Evolutionary conservation across 2,888 invertebrate species (phyloP).

Genomic region (Drosophila austrosaltans): DNA sequence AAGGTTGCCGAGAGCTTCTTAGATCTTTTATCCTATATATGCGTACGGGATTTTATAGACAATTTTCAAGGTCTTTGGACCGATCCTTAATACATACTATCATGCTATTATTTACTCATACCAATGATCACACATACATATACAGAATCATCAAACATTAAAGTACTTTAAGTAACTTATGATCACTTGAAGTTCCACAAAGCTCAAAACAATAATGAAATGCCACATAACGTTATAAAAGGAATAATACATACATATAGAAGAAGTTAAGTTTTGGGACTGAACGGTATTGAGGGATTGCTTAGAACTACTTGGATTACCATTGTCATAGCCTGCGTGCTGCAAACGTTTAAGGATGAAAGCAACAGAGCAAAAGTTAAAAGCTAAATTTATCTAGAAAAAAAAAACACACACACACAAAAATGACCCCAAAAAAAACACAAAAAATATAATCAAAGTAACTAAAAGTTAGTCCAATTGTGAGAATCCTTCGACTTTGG

Average conservation of each 20-base stretch:
- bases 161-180: neutral
- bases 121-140: neutral
- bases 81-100: neutral
- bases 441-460: neutral
- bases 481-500: constrained; percentile 64
- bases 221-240: neutral
- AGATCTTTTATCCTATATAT: neutral
- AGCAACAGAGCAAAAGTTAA: constrained; percentile 40
- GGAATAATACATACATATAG: neutral
- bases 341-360: constrained; percentile 40
- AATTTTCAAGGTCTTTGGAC: neutral
- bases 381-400: constrained; percentile 16
- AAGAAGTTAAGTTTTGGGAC: too few species aligned
- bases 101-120: neutral
- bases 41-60: neutral
- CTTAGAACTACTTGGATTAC: constrained; percentile 76
- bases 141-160: neutral
- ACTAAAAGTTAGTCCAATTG: constrained; percentile 47
- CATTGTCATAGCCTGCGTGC: constrained; percentile 82
- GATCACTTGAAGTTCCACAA: too few species aligned
- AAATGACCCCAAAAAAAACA: too few species aligned
- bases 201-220: neutral
- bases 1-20: neutral
- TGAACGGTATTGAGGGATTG: constrained; percentile 17
- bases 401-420: constrained; percentile 10